phyloP scores from a whole-genome alignment of 1,140 invertebrate genomes.

The Megalonaias nervosa region DNA sequence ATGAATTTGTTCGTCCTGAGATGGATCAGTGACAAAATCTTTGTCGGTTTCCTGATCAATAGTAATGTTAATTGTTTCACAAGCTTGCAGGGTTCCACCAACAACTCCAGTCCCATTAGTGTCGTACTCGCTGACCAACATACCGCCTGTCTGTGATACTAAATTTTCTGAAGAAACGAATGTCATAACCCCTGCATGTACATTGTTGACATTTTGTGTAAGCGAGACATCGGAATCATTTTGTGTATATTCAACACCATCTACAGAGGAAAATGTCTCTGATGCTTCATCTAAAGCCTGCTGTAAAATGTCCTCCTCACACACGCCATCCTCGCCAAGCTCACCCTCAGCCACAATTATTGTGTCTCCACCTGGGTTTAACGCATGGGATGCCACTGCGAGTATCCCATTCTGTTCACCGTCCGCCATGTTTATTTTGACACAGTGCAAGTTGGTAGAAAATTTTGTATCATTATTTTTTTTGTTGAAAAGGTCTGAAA shows the following conservation, averaged over 20 bases:
- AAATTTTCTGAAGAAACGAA: conserved; percentile 19
- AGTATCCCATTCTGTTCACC: conserved; percentile 36
- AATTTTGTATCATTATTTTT: no score
- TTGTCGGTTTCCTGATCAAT: conserved; percentile 32
- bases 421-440: conserved; percentile 65
- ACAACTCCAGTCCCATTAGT: conserved; percentile 13
- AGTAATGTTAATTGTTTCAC: conserved; percentile 6
- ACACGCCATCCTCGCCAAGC: conserved; percentile 41
- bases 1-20: conserved; percentile 11
- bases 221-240: conserved; percentile 29
- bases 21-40: conserved; percentile 18
- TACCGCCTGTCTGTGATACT: background rate
- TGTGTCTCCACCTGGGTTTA: conserved; percentile 28
- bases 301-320: conserved; percentile 68
- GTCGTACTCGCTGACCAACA: conserved; percentile 13
- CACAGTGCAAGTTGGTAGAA: conserved; percentile 1
- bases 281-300: conserved; percentile 69
- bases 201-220: conserved; percentile 23
- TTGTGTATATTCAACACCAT: conserved; percentile 30
- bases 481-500: no score
- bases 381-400: conserved; percentile 41
- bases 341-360: conserved; percentile 19
- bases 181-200: conserved; percentile 10
- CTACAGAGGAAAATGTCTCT: conserved; percentile 40
- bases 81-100: conserved; percentile 7